Evolutionary conservation across 2,888 invertebrate species (phyloP), one percentile per base, ranked within the genome.

Genomic region (Tribolium freemani): DNA sequence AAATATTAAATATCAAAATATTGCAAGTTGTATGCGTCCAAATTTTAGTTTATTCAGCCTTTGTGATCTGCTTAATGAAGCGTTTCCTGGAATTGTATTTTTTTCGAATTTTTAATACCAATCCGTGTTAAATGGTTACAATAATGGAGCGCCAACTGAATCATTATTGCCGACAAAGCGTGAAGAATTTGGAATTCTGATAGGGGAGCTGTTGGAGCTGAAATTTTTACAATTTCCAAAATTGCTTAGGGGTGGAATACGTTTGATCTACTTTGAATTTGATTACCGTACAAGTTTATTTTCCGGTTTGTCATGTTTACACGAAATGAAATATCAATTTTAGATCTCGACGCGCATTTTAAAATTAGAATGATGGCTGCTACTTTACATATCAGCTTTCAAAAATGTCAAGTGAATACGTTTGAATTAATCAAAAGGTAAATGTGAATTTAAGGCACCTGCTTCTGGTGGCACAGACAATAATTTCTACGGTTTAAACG

Each of bases 361-460:
- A 30, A 50, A 63, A 16, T 50, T 63, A 48, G 16, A 16, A 63
- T 63, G 63, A 63, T 63, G 50, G 50, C 38, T 8, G 60, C 60
- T 60, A 60, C 46, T 60, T 58, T 58, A 45, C 46, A 60, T 60
- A 60, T 60, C 50, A 38, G 50, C 63, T 63, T 63, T 63, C 63
- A 63, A 50, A 63, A 63, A 51, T 50, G 63, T 31, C 63, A 48
- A 60, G 60, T 46, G 46, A 26, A n/a, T 46, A 60, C 11, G 20
- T 50, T 46, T 63, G 51, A 63, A 51, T 51, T 63, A 63, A 63
- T 63, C 50, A 63, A 50, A 63, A 44, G 3, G 3, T 48, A 31
- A 38, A 58, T 58, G 58, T 13, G 5, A 50, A 63, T 61, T 46
- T 48, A n/a, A 50, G 30, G 16, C 63, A 63, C 30, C 63, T 50